These are phyloP conservation scores for Eremobia ochroleuca DNA, from an alignment of 2,888 invertebrate genomes.

Conservation along the genomic window DNA sequence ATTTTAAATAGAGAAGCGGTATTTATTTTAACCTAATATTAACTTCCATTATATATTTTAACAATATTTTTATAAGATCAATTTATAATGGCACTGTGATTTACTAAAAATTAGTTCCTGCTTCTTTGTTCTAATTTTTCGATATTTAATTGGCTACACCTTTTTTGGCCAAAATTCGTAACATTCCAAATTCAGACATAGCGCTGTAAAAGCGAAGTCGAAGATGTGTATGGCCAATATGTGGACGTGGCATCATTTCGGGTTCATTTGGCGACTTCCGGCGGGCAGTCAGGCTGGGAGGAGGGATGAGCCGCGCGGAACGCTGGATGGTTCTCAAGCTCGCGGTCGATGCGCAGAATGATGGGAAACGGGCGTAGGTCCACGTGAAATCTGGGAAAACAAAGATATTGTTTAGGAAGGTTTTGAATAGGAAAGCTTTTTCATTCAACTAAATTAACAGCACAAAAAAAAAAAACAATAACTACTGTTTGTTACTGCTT, in stretches of 20 bases:
- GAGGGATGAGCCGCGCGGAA: slow-evolving; percentile 98
- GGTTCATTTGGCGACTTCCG: slow-evolving; percentile 94
- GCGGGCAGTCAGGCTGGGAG: slow-evolving; percentile 98
- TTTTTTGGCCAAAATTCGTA: slow-evolving; percentile 4
- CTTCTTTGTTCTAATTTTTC: slow-evolving; percentile 16
- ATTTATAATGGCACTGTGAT: slow-evolving; percentile 43
- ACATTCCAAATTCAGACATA: slow-evolving; percentile 40
- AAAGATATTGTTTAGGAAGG: not conserved
- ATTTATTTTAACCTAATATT: not conserved
- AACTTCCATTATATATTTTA: slow-evolving; percentile 4
- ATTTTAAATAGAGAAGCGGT: slow-evolving; percentile 24
- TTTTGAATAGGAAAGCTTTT: not conserved
- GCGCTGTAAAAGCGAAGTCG: slow-evolving; percentile 37
- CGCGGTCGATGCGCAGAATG: slow-evolving; percentile 96
- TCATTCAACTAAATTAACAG: not conserved
- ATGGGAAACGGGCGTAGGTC: slow-evolving; percentile 97
- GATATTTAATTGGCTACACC: slow-evolving; percentile 5
- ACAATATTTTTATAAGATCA: slow-evolving; percentile 15
- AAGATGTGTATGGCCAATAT: slow-evolving; percentile 55
- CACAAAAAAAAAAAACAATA: not conserved
- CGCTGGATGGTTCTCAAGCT: slow-evolving; percentile 96
- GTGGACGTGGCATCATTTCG: slow-evolving; percentile 48
- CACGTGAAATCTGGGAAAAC: slow-evolving; percentile 95
- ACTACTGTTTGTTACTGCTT: not conserved
- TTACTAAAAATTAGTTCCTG: slow-evolving; percentile 40